Evolutionary conservation across 1,140 invertebrate genomes (phyloP).

Genomic region (Sinella curviseta): DNA sequence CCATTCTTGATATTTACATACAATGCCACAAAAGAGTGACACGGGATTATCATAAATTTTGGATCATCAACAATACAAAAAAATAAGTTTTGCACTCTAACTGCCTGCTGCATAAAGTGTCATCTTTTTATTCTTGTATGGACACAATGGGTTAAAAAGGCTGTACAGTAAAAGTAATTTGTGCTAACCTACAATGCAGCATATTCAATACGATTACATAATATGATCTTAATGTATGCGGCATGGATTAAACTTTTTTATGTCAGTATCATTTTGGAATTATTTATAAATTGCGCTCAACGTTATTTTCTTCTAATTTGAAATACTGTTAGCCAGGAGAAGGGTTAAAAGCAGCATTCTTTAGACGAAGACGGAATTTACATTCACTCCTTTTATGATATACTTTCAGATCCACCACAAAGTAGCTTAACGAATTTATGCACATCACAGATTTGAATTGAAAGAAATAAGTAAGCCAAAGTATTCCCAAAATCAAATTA

Average conservation of each 20-base stretch:
- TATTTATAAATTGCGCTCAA: too few relatives aligned
- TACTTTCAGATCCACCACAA: too few relatives aligned
- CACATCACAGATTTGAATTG: too few relatives aligned
- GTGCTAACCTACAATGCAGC: neutral
- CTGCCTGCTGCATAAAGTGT: neutral
- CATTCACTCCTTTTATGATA: too few relatives aligned
- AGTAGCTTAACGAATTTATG: too few relatives aligned
- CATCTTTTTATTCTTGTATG: neutral
- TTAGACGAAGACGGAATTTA: too few relatives aligned
- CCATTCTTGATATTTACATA: neutral
- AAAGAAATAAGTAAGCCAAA: too few relatives aligned
- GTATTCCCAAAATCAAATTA: too few relatives aligned
- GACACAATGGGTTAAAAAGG: neutral
- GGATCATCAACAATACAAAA: slow-evolving; percentile 3
- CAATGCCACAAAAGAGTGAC: slow-evolving; percentile 4
- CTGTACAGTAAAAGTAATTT: neutral
- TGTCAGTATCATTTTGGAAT: neutral
- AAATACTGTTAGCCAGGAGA: neutral
- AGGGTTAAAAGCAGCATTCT: too few relatives aligned
- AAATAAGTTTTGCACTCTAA: neutral
- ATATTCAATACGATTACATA: neutral
- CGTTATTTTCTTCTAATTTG: neutral
- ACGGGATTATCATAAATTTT: slow-evolving; percentile 18
- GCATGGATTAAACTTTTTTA: neutral
- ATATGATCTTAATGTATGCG: neutral